A percentile compares a stretch with the other conserved stretches of the same genome.
phyloP scores from a whole-genome alignment of 1,140 invertebrate genomes.

The Drosophila pallidifrons region DNA sequence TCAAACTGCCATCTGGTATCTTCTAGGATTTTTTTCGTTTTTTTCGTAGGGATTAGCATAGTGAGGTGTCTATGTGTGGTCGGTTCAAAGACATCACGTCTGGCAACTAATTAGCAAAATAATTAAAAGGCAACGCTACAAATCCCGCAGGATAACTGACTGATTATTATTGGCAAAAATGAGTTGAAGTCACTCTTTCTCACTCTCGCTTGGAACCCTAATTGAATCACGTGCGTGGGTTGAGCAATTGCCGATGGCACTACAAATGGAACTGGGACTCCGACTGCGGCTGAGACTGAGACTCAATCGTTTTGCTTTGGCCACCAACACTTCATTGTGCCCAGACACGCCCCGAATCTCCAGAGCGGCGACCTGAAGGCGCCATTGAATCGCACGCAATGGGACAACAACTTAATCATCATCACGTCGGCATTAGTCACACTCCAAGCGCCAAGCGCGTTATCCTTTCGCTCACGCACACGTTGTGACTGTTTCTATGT shows the following conservation, averaged over 20 bases:
- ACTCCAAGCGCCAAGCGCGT: constrained; percentile 61
- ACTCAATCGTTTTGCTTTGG: constrained; percentile 36
- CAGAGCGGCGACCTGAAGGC: constrained; percentile 26
- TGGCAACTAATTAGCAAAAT: constrained; percentile 70
- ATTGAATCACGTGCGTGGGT: constrained; percentile 75
- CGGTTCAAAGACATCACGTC: constrained; percentile 55
- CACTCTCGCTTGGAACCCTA: constrained; percentile 41
- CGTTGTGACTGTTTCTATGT: constrained; percentile 4
- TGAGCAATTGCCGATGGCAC: constrained; percentile 44
- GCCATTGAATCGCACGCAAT: constrained; percentile 62
- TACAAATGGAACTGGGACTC: constrained; percentile 44
- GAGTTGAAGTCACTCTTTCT: constrained; percentile 39
- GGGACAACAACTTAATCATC: constrained; percentile 79
- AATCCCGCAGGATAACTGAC: constrained; percentile 62
- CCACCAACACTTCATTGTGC: constrained; percentile 46
- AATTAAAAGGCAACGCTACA: constrained; percentile 70
- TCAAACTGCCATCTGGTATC: neutral
- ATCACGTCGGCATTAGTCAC: constrained; percentile 79
- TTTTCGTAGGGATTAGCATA: neutral
- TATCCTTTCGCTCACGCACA: constrained; percentile 58
- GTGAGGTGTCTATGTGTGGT: neutral
- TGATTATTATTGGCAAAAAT: constrained; percentile 67
- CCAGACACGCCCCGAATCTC: constrained; percentile 47
- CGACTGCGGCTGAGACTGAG: constrained; percentile 19
- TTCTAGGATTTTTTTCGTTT: neutral